Conservation (phyloP, 2,797 vertebrate species). For the Florisuga fusca region DNA sequence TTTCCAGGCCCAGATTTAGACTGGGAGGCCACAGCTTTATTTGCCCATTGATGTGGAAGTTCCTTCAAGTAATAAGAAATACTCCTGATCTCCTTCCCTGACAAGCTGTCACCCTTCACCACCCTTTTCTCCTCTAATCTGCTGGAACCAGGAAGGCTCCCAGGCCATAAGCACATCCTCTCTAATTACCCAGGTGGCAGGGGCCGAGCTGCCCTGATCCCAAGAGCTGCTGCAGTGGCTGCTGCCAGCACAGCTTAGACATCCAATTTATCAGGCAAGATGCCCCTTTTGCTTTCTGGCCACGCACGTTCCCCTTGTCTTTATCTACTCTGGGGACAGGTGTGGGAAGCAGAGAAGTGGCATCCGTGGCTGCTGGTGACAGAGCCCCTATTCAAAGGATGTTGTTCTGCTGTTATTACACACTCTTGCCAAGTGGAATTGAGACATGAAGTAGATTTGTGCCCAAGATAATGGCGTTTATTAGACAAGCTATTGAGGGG, state of each 20-base stretch:
- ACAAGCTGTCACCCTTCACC: background rate
- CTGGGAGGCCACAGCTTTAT: background rate
- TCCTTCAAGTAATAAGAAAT: background rate
- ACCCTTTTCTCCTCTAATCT: background rate
- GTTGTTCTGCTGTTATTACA: conserved; percentile 53
- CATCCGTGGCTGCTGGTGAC: conserved; percentile 19
- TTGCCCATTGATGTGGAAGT: background rate
- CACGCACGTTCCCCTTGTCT: background rate
- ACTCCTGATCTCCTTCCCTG: background rate
- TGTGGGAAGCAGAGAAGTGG: background rate
- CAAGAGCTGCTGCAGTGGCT: background rate
- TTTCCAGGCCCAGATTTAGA: background rate
- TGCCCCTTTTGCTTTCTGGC: conserved; percentile 17
- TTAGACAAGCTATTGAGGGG: conserved; percentile 75
- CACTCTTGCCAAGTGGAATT: conserved; percentile 48
- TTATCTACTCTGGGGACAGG: conserved; percentile 44
- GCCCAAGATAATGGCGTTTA: conserved; percentile 71
- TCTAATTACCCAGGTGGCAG: conserved; percentile 6
- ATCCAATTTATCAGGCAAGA: conserved; percentile 1
- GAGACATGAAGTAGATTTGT: conserved; percentile 75
- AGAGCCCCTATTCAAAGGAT: conserved; percentile 61
- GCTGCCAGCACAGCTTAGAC: background rate
- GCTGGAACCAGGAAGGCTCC: conserved; percentile 19
- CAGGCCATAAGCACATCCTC: background rate
- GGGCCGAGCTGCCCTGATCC: background rate